A percentile compares a stretch with the other conserved stretches of the same genome.
Evolutionary conservation across 2,113 vertebrate species (phyloP).

Genomic region (Cynocephalus volans): DNA sequence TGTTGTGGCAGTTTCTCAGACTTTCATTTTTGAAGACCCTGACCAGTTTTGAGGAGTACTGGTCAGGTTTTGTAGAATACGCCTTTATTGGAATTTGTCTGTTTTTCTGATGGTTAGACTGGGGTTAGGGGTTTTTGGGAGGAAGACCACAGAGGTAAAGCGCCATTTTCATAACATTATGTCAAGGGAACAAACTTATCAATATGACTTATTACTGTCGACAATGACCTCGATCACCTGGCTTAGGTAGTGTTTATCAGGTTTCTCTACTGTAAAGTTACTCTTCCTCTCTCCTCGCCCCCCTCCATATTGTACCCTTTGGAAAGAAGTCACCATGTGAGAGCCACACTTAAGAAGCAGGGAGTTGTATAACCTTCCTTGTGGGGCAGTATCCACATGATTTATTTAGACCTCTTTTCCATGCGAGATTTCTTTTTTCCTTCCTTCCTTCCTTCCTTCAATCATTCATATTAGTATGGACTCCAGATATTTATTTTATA

Average conservation of each 20-base stretch:
- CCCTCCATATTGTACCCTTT: background rate
- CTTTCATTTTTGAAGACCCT: background rate
- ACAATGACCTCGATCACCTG: background rate
- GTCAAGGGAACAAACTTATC: background rate
- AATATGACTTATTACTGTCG: background rate
- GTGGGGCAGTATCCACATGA: background rate
- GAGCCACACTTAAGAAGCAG: background rate
- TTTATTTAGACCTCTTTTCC: constrained; percentile 39
- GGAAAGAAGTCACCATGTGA: background rate
- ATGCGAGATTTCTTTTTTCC: background rate
- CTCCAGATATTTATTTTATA: constrained; percentile 13
- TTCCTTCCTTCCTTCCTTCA: background rate
- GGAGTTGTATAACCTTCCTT: background rate
- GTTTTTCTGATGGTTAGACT: background rate
- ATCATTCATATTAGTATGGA: constrained; percentile 5
- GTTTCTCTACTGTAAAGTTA: background rate
- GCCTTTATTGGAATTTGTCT: background rate
- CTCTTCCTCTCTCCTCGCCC: background rate
- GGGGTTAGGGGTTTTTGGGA: background rate
- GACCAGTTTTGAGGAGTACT: background rate
- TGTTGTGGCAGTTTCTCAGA: background rate
- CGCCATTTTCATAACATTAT: background rate
- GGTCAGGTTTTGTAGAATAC: background rate
- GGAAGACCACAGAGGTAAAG: background rate
- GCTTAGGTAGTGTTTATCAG: background rate